A percentile compares a stretch with the other conserved stretches of the same genome.
These are phyloP conservation scores for Nomada fucata DNA, from an alignment of 2,888 invertebrate species.

Conservation along the genomic window DNA sequence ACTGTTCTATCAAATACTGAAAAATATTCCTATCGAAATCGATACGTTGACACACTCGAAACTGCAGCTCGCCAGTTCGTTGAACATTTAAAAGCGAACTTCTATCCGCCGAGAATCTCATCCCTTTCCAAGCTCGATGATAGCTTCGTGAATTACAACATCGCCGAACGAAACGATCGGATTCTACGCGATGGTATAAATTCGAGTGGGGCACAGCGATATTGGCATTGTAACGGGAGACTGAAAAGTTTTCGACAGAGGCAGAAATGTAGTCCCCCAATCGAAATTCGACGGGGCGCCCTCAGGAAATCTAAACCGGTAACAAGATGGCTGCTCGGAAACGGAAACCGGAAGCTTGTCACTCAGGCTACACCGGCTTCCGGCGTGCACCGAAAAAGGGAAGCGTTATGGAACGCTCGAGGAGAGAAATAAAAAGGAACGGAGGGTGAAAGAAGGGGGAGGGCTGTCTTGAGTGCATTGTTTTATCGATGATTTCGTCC, in stretches of 20 bases:
- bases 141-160: no score
- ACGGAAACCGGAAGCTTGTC: conserved; percentile 84
- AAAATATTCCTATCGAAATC: no score
- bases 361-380: conserved; percentile 82
- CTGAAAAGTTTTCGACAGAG: conserved; percentile 57
- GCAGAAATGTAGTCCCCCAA: conserved; percentile 57
- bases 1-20: no score
- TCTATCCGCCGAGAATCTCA: no score
- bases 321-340: conserved; percentile 84
- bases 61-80: no score
- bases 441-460: conserved; percentile 16
- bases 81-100: no score
- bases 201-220: not conserved
- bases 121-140: no score
- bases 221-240: not conserved
- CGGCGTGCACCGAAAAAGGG: conserved; percentile 81
- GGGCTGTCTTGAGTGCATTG: conserved; percentile 49
- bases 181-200: not conserved
- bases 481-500: conserved; percentile 41
- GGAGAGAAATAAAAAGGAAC: conserved; percentile 47
- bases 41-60: no score
- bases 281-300: conserved; percentile 65
- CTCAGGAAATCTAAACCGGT: conserved; percentile 82
- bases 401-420: conserved; percentile 63
- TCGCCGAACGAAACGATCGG: no score